Conservation (phyloP, 2,888 invertebrate species). For the Orgyia antiqua region DNA sequence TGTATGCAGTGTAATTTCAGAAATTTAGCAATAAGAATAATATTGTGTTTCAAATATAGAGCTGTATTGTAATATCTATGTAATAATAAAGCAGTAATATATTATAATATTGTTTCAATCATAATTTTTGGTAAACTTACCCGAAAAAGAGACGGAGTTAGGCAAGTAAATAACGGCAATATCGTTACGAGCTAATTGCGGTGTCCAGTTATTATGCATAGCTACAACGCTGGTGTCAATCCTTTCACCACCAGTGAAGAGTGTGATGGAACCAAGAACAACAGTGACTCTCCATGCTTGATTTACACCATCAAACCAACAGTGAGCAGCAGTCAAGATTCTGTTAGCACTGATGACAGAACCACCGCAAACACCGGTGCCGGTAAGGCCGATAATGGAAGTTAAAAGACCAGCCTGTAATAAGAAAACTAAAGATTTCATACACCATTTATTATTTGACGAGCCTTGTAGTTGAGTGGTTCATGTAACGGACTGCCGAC, state of each 20-base stretch:
- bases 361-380: slow-evolving; percentile 43
- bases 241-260: slow-evolving; percentile 43
- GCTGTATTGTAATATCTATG: too few relatives aligned
- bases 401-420: slow-evolving; percentile 21
- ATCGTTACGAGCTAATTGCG: slow-evolving; percentile 37
- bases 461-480: too few relatives aligned
- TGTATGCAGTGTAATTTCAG: too few relatives aligned
- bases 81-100: too few relatives aligned
- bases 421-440: neutral
- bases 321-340: slow-evolving; percentile 52
- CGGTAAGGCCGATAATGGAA: slow-evolving; percentile 8
- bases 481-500: too few relatives aligned
- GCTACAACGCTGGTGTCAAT: slow-evolving; percentile 30
- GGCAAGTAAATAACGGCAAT: slow-evolving; percentile 41
- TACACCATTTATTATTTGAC: too few relatives aligned
- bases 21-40: too few relatives aligned
- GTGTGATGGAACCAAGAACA: slow-evolving; percentile 37
- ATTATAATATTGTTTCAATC: neutral
- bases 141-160: slow-evolving; percentile 19
- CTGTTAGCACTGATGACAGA: slow-evolving; percentile 33
- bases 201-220: slow-evolving; percentile 39
- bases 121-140: slow-evolving; percentile 27
- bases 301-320: slow-evolving; percentile 50
- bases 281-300: slow-evolving; percentile 42
- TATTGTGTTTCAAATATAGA: too few relatives aligned